Base-by-base conservation (phyloP, 2,113 vertebrate species). In the Chrysemys picta region DNA sequence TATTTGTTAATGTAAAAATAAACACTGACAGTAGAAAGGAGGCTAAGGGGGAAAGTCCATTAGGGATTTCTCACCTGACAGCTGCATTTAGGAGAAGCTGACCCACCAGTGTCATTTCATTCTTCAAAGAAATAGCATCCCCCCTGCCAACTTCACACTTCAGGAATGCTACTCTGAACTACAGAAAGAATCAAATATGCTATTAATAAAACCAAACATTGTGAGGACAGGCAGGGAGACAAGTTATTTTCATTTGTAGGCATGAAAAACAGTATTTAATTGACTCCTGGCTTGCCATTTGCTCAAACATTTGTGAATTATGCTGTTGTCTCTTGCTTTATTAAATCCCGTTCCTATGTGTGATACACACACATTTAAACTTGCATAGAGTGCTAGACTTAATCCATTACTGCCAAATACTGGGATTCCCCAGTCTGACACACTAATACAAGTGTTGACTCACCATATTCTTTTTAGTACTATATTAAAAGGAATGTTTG, bases 281-380 rank as follows among this genome's bases (percentile, higher is more conserved):
- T 80, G 84, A 94, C 93, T 93, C 93, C 96, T 94, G 80, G 82
- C 56, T 94, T 93, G 25, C 69, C 87, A 54, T 94, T 96, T 93
- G 80, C 47, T 90, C 27, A 65, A 59, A 80, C 31, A 75, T 21
- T 84, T 94, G 80, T 97, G 91, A 91, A 94, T 96, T 94, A 90
- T 91, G 52, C 85, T 29, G 47, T 49, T 85, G 80, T 94, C 93
- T 93, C 80, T 49, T 89, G 85, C 53, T 88, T 93, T 72, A 59
- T 91, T 85, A 87, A 85, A 69, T 52, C 0, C 2, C 52, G 45
- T 85, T 94, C 42, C 75, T 95, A 49, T 65, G 54, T 80, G 59
- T 56, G 49, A 75, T 76, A 52, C 16, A 45, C 89, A 49, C 89
- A 90, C 53, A 91, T 89, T 90, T 89, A 57, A 57, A 83, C 7